Evolutionary conservation across 1,140 invertebrate genomes (phyloP), one percentile per base, ranked within the genome.

Genomic region (Drosophila miranda): DNA sequence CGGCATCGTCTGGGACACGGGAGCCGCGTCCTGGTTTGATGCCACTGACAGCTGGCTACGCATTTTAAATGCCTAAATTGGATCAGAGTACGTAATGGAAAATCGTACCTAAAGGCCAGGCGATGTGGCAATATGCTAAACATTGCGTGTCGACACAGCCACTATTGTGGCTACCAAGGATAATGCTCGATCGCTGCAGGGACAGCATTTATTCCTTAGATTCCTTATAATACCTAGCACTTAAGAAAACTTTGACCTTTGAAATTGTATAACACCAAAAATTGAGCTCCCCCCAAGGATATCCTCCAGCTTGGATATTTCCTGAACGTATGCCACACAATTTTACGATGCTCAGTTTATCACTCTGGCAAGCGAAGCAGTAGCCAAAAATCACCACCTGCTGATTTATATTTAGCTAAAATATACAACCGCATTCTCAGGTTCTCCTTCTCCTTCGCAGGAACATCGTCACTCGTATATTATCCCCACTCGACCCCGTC

Each of bases 31-130:
- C 21, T 23, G 41, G 19, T 21, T 73, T 26, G 19, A 9, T 50
- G 26, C 55, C 19, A 9, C 26, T 42, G 41, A 59, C 56, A 64
- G 60, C 78, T 68, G 59, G 19, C 52, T 42, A 26, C 69, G 81
- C 64, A 84, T 80, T 86, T 77, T 63, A 81, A 86, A 76, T 86
- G 78, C 59, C 83, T 50, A 80, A 75, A 84, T 84, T 50, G 28
- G 49, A 62, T 72, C 57, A 48, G 53, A 57, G 64, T 74, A 26
- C 23, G 4, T 26, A 70, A 66, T 74, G 23, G 44, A 52, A 60
- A 77, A 56, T 62, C 44, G 67, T 49, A 16, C 16, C 0, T 16
- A 60, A 26, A 26, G 23, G 3, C 23, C 23, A 5, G 23, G 23
- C 23, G 5, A 26, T 26, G 23, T 51, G 34, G 26, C 34, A 51